phyloP scores from a whole-genome alignment of 2,888 invertebrate genomes.

The Platycheirus rosarum region DNA sequence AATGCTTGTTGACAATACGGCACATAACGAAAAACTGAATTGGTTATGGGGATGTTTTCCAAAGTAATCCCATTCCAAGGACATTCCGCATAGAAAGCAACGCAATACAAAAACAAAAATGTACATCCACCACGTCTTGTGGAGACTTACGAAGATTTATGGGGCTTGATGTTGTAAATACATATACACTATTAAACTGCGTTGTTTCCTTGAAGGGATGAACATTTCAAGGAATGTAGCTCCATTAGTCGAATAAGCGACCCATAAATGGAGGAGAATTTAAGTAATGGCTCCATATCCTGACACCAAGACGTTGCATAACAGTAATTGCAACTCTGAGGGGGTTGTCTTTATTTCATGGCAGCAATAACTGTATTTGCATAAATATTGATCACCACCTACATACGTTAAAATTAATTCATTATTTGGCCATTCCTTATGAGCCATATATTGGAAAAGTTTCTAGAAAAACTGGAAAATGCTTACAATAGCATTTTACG shows the following conservation, averaged over 20 bases:
- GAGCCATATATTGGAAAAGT: constrained; percentile 34
- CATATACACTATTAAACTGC: background rate
- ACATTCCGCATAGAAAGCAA: constrained; percentile 25
- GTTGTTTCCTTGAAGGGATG: constrained; percentile 31
- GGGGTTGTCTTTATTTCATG: too few relatives aligned
- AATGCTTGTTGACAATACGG: constrained; percentile 46
- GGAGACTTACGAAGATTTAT: constrained; percentile 25
- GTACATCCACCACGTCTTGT: constrained; percentile 11
- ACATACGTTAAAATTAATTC: constrained; percentile 45
- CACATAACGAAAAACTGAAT: constrained; percentile 31
- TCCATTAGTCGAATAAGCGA: constrained; percentile 35
- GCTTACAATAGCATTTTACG: constrained; percentile 34
- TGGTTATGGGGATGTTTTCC: constrained; percentile 42
- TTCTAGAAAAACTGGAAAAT: constrained; percentile 45
- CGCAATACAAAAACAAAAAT: background rate
- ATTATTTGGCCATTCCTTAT: constrained; percentile 11
- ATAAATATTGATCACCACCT: constrained; percentile 51
- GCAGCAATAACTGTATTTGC: constrained; percentile 2
- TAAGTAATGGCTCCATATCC: constrained; percentile 9
- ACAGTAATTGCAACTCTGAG: constrained; percentile 10
- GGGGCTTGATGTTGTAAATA: background rate
- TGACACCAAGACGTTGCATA: constrained; percentile 41
- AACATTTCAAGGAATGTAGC: constrained; percentile 26
- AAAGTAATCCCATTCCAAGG: constrained; percentile 42
- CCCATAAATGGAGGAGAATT: constrained; percentile 15